Evolutionary conservation across 1,140 invertebrate species (phyloP).

Genomic region (Ditylenchus dipsaci): DNA sequence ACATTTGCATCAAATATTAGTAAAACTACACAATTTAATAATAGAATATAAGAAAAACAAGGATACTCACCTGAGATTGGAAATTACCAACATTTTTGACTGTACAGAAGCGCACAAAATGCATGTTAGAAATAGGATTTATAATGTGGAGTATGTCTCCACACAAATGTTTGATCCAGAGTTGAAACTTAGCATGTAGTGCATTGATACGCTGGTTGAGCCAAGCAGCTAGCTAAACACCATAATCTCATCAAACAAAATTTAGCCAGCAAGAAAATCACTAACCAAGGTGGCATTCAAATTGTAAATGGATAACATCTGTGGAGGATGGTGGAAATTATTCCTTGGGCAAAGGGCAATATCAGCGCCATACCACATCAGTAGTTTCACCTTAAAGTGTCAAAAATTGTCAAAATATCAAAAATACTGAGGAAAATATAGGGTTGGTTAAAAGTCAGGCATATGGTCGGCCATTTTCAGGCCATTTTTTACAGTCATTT

Average conservation of each 20-base stretch:
- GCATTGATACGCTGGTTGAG: slow-evolving; percentile 17
- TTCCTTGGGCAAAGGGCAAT: slow-evolving; percentile 16
- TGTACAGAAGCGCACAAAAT: slow-evolving; percentile 18
- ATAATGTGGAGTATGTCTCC: slow-evolving; percentile 1
- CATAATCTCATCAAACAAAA: background rate
- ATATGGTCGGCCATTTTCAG: no score
- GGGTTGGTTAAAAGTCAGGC: no score
- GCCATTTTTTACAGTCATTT: no score
- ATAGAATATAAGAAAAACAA: background rate
- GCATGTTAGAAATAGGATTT: slow-evolving; percentile 14
- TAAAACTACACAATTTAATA: no score
- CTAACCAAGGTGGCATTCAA: background rate
- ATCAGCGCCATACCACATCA: slow-evolving; percentile 35
- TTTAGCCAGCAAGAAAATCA: background rate
- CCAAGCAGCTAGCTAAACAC: slow-evolving; percentile 10
- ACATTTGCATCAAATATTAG: background rate
- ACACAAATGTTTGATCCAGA: slow-evolving; percentile 9
- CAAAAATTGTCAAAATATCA: no score
- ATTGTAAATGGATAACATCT: slow-evolving; percentile 9
- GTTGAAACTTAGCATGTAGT: slow-evolving; percentile 1
- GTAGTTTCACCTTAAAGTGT: slow-evolving; percentile 22
- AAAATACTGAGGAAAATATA: background rate
- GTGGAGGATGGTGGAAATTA: slow-evolving; percentile 10
- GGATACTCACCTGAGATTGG: background rate
- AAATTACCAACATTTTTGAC: background rate